Base-by-base conservation (phyloP, 35 echinoderm and acorn worm genomes). In the Patiria miniata region DNA sequence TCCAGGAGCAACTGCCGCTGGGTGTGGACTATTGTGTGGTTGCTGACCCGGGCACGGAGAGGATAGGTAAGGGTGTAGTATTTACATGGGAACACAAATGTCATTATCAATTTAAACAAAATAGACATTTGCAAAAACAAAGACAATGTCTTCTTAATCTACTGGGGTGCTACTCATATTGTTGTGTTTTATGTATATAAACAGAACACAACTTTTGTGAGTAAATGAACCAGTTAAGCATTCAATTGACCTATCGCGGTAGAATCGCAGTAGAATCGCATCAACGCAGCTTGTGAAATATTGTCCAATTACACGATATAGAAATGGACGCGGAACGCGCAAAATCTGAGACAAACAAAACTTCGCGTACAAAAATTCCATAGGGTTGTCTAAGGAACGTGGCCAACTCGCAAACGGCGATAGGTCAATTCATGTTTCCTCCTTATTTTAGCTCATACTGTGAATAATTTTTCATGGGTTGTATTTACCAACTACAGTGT, bases 21-120 rank as follows among this genome's bases (percentile, higher is more conserved):
- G 91, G 87, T 81, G 85, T 94, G 12, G 83, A 90, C 32, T 94
- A 89, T 52, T 86, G 79, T 82, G 81, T 86, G 8, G 68, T 92
- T 54, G 81, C 93, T 81, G 96, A 98, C 86, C 96, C 96, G 19
- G 89, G 87, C n/a, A 58, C 79, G 40, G 85, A 37, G 0, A 98
- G 94, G 79, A 94, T 98, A 57, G 96, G 96, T 92, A 91, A 28
- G n/a, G 3, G 3, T 69, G 3, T 18, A 28, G 61, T 69, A 3
- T 4, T 5, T 69, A 36, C 33, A 69, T 69, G 33, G n/a, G 61
- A 23, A 69, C 33, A 28, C 17, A 36, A 8, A 23, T 69, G 12
- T n/a, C 22, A n/a, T 58, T 58, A n/a, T n/a, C n/a, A n/a, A n/a
- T n/a, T n/a, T n/a, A n/a, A n/a, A n/a, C 34, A 28, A 36, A 28